These are phyloP conservation scores for Paramacrobiotus metropolitanus DNA, from an alignment of 1,140 invertebrate genomes.

Conservation along the genomic window DNA sequence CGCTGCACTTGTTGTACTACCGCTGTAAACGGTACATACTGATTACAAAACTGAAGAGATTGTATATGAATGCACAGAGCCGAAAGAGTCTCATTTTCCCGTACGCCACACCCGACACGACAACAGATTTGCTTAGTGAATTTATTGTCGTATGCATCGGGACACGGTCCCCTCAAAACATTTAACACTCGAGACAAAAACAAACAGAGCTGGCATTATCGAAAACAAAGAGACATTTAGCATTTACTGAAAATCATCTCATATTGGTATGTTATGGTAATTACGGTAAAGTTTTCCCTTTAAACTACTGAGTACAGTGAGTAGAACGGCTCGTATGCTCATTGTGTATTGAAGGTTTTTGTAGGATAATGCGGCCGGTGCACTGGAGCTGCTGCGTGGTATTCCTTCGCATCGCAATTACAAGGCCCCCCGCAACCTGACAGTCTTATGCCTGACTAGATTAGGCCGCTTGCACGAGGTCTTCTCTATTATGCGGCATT, in stretches of 20 bases:
- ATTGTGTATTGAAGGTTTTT: not conserved
- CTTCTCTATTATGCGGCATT: conserved; percentile 33
- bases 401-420: conserved; percentile 29
- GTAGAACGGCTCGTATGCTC: not conserved
- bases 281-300: no score
- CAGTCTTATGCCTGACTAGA: conserved; percentile 31
- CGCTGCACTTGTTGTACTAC: no score
- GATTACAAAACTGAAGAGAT: not conserved
- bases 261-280: no score
- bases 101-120: no score
- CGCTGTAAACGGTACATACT: not conserved
- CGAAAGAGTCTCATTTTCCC: no score
- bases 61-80: no score
- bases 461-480: conserved; percentile 37
- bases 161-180: not conserved
- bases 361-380: conserved; percentile 32
- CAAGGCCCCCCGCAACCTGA: conserved; percentile 40
- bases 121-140: no score
- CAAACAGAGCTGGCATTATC: no score
- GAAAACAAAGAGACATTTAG: no score
- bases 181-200: no score
- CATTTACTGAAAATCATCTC: no score
- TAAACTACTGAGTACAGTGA: not conserved
- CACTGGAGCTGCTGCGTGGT: conserved; percentile 38
- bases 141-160: not conserved